Evolutionary conservation across 2,888 invertebrate species (phyloP).

Genomic region (Prenolepis imparis): DNA sequence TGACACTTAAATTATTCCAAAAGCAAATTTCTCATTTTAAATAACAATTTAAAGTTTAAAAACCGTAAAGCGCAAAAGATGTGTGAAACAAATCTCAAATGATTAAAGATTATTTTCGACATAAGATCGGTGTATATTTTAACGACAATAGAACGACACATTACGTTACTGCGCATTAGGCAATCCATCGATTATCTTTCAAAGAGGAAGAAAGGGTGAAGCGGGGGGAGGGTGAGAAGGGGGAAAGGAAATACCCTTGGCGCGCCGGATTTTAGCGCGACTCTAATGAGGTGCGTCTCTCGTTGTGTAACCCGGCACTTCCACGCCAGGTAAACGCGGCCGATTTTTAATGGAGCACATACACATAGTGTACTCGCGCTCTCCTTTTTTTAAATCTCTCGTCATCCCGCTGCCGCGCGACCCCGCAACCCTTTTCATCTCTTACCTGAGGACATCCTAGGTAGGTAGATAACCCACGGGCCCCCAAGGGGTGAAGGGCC

Average conservation of each 20-base stretch:
- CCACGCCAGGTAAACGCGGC: slow-evolving; percentile 74
- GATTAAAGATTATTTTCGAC: background rate
- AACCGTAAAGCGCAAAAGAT: background rate
- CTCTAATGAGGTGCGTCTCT: slow-evolving; percentile 83
- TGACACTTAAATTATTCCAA: background rate
- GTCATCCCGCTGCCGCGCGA: slow-evolving; percentile 17
- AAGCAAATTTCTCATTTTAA: background rate
- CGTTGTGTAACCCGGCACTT: slow-evolving; percentile 52
- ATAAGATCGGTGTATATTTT: background rate
- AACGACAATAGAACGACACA: background rate
- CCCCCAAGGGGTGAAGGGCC: slow-evolving; percentile 63
- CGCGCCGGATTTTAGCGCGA: slow-evolving; percentile 78
- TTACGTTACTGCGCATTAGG: slow-evolving; percentile 9
- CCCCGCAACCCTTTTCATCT: slow-evolving; percentile 75
- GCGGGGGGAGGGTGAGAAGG: slow-evolving; percentile 17
- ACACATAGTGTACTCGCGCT: slow-evolving; percentile 67
- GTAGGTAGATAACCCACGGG: slow-evolving; percentile 70
- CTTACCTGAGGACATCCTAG: slow-evolving; percentile 78
- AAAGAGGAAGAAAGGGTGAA: slow-evolving; percentile 20
- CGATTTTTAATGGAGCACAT: slow-evolving; percentile 79
- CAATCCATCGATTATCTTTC: slow-evolving; percentile 50
- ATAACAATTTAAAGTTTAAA: background rate
- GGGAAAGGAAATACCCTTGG: slow-evolving; percentile 51
- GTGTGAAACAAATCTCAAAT: background rate
- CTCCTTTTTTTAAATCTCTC: slow-evolving; percentile 61